phyloP scores from a whole-genome alignment of 2,113 vertebrate genomes.

The Dasyurus viverrinus region DNA sequence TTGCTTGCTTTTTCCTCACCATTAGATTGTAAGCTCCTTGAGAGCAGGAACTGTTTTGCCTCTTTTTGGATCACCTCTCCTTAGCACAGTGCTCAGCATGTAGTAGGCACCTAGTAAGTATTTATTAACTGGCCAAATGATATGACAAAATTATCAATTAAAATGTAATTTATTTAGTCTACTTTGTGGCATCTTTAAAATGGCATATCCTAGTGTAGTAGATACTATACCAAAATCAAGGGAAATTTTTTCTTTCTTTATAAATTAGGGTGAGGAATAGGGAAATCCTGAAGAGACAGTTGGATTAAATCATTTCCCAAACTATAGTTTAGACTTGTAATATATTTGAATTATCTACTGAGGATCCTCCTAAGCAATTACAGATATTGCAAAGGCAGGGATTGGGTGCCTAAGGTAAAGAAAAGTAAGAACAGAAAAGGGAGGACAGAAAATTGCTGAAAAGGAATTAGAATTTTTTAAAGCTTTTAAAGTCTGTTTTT shows the following conservation, averaged over 20 bases:
- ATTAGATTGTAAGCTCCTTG: background rate
- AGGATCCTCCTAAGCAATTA: background rate
- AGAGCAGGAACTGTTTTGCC: background rate
- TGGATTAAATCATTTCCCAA: background rate
- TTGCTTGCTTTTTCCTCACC: background rate
- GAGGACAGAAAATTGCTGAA: background rate
- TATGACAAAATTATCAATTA: slow-evolving; percentile 3
- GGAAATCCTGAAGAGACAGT: background rate
- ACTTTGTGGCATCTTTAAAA: background rate
- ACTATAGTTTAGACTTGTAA: background rate
- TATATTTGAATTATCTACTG: background rate
- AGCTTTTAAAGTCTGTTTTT: background rate
- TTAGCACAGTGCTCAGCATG: background rate
- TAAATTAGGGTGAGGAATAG: background rate
- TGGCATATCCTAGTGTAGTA: background rate
- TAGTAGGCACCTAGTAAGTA: background rate
- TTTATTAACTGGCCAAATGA: background rate
- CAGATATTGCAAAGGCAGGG: background rate
- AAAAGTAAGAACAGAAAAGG: background rate
- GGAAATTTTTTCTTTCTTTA: background rate
- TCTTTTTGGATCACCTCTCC: background rate
- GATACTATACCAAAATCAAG: background rate
- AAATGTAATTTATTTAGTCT: background rate
- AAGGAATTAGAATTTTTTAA: background rate
- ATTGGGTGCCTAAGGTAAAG: background rate